Evolutionary conservation across 2,113 vertebrate species (phyloP), one percentile per base, ranked within the genome.

Genomic region (Eulemur macaco): DNA sequence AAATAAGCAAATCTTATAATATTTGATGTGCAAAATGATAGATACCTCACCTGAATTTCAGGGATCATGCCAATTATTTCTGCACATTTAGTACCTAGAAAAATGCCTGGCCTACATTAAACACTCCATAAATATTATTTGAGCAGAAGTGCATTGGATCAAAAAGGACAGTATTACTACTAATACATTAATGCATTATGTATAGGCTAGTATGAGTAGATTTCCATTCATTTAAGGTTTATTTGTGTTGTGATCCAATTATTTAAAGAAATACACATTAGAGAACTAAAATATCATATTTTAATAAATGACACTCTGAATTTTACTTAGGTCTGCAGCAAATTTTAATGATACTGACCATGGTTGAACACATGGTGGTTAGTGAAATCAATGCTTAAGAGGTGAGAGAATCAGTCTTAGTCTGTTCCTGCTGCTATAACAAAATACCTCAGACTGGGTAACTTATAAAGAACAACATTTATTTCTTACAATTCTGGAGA

Each of bases 231-330:
- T 52, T 60, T 91, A 60, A 81, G 47, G 27, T 66, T 50, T 69
- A 71, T 66, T 58, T 69, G 31, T 84, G 39, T 37, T 83, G 18
- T 96, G 27, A 77, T 56, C 20, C 34, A 73, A 69, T 89, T 85
- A 81, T 47, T 92, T 39, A 91, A 80, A 86, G 58, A 97, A 81
- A 71, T 54, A 42, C n/a, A 39, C 29, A 94, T 73, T 94, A 45
- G 68, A 81, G 23, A 83, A 76, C 42, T 45, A 78, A 89, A 94
- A 85, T 74, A 74, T 9, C 17, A 52, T 89, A 71, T 89, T 94
- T 92, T 96, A 66, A 54, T 86, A 47, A 91, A 71, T 56, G 3
- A 1, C 21, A 80, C 20, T 85, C 45, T 50, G 29, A 60, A 83
- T 34, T 42, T 77, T 54, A 45, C n/a, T 82, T 94, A 86, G 15